Evolutionary conservation across 1,140 invertebrate species (phyloP).

Genomic region (Zaprionus lachaisei): DNA sequence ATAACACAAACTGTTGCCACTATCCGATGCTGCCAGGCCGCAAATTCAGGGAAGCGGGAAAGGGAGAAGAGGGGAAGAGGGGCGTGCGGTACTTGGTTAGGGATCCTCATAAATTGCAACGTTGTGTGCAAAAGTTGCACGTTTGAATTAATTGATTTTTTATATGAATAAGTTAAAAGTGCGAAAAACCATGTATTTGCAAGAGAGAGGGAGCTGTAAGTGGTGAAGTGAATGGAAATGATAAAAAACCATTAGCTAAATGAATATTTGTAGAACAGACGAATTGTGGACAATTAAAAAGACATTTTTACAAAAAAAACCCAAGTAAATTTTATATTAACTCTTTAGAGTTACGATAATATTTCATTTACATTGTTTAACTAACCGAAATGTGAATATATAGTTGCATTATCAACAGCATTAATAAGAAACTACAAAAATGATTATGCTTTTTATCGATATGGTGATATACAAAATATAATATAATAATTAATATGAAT

Average conservation of each 20-base stretch:
- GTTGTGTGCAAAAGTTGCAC: conserved; percentile 51
- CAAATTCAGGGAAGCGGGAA: conserved; percentile 13
- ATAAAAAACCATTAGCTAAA: background rate
- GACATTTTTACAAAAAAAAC: too few species aligned
- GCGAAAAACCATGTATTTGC: conserved; percentile 20
- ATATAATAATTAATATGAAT: too few species aligned
- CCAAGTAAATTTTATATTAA: too few species aligned
- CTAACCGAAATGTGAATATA: too few species aligned
- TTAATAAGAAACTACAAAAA: too few species aligned
- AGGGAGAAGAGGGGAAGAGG: conserved; percentile 20
- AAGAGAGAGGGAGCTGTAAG: background rate
- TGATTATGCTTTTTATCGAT: background rate
- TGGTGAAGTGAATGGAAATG: background rate
- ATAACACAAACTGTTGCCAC: conserved; percentile 81
- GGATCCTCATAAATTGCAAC: background rate
- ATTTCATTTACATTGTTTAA: too few species aligned
- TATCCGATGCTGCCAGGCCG: conserved; percentile 56
- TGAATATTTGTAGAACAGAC: background rate
- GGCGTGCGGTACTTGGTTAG: background rate
- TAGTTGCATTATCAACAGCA: too few species aligned
- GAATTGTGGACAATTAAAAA: background rate
- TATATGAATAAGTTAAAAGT: conserved; percentile 62
- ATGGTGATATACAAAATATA: too few species aligned
- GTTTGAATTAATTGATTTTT: conserved; percentile 76
- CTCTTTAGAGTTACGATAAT: too few species aligned